phyloP scores from a whole-genome alignment of 2,888 invertebrate genomes.

The Hofmannophila pseudospretella region DNA sequence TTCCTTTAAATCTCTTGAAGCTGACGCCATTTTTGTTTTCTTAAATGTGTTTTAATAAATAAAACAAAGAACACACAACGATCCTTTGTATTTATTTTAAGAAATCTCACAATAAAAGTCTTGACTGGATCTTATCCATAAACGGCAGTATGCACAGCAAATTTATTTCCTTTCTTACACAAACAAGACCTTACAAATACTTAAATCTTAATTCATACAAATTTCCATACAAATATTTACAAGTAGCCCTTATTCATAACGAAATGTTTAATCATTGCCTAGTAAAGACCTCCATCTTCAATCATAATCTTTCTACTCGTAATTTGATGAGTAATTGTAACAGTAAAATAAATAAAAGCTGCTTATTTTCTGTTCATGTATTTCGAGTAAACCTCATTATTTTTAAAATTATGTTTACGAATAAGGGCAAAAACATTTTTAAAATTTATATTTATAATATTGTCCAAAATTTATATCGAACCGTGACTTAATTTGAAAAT shows the following conservation, averaged over 20 bases:
- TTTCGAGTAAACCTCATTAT: too few species aligned
- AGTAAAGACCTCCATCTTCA: background rate
- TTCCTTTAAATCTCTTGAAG: too few species aligned
- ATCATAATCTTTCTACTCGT: too few species aligned
- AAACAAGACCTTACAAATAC: constrained; percentile 42
- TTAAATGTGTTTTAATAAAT: too few species aligned
- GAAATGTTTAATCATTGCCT: background rate
- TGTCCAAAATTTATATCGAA: constrained; percentile 55
- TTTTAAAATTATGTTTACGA: constrained; percentile 27
- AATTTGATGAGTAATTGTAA: too few species aligned
- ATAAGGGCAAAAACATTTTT: constrained; percentile 38
- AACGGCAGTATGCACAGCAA: constrained; percentile 73
- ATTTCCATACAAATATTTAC: constrained; percentile 60
- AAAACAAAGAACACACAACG: constrained; percentile 59
- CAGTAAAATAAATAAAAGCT: too few species aligned
- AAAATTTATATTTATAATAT: constrained; percentile 43
- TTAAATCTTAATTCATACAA: constrained; percentile 29
- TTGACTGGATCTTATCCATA: constrained; percentile 75
- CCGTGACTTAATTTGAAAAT: constrained; percentile 25
- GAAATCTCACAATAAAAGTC: constrained; percentile 73
- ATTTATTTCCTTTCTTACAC: constrained; percentile 35
- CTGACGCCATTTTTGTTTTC: too few species aligned
- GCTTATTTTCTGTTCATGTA: too few species aligned
- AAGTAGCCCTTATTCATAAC: constrained; percentile 51
- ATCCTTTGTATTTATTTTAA: constrained; percentile 63